phyloP scores from a whole-genome alignment of 2,113 vertebrate genomes.

The Rhegmatorhina hoffmannsi region DNA sequence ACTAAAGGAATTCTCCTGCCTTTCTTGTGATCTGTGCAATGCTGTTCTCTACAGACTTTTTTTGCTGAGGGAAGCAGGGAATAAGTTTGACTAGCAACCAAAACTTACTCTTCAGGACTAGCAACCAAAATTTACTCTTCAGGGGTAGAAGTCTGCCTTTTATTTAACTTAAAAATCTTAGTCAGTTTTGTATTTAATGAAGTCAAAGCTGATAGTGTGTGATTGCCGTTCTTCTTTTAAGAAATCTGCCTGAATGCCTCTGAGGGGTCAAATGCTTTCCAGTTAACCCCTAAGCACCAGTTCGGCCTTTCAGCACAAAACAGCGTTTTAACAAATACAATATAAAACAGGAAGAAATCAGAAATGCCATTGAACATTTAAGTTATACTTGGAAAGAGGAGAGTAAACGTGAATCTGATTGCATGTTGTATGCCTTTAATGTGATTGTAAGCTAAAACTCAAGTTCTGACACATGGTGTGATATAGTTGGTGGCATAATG shows the following conservation, averaged over 20 bases:
- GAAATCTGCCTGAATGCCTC: background rate
- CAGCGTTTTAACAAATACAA: background rate
- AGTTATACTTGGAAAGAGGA: background rate
- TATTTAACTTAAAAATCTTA: background rate
- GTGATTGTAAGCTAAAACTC: conserved; percentile 1
- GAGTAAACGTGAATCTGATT: background rate
- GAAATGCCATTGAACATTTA: background rate
- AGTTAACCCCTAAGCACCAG: background rate
- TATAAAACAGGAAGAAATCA: conserved; percentile 20
- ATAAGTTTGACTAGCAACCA: conserved; percentile 40
- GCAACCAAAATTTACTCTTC: conserved; percentile 29
- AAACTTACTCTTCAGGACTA: conserved; percentile 21
- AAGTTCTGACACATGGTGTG: background rate
- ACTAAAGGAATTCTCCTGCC: background rate
- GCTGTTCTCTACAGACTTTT: background rate
- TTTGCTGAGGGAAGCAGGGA: background rate
- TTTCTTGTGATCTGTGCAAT: conserved; percentile 2
- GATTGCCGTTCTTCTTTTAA: conserved; percentile 4
- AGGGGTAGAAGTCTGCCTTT: conserved; percentile 35
- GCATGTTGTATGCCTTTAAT: conserved; percentile 2
- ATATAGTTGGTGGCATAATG: conserved; percentile 1
- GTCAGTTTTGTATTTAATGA: conserved; percentile 18
- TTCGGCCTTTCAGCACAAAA: background rate
- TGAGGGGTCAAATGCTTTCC: background rate
- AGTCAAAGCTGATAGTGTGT: background rate